Conservation (phyloP, 1,140 invertebrate species). For the Drosophila kepulauana region DNA sequence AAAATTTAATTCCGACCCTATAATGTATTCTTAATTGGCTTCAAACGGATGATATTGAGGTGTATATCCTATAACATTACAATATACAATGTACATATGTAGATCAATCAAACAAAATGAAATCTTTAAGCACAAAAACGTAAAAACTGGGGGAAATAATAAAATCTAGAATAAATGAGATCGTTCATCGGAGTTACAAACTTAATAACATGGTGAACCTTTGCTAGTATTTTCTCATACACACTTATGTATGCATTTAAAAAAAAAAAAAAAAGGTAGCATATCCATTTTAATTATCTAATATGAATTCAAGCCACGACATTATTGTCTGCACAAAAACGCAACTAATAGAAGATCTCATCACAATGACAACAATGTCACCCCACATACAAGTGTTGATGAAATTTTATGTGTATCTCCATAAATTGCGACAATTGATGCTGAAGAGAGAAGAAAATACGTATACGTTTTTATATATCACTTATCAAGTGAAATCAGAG, state of each 20-base stretch:
- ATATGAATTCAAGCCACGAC: slow-evolving; percentile 54
- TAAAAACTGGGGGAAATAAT: no score
- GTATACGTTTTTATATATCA: slow-evolving; percentile 23
- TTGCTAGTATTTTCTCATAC: no score
- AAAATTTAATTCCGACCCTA: no score
- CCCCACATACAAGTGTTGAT: slow-evolving; percentile 54
- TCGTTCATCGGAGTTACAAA: no score
- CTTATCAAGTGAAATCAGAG: slow-evolving; percentile 77
- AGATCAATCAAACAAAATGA: no score
- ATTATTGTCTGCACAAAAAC: slow-evolving; percentile 34
- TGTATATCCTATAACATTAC: no score
- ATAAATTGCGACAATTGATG: slow-evolving; percentile 72
- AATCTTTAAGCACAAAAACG: no score
- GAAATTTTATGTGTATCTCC: slow-evolving; percentile 62
- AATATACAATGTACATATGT: no score
- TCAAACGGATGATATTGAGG: no score
- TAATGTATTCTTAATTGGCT: no score
- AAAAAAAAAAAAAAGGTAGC: background rate
- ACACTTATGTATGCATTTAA: background rate
- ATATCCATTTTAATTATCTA: slow-evolving; percentile 47
- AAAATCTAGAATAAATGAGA: no score
- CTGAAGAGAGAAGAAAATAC: slow-evolving; percentile 21
- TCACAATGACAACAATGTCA: slow-evolving; percentile 38
- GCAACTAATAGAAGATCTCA: slow-evolving; percentile 25
- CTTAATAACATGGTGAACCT: no score